Percentiles rank a stretch among this genome's conserved stretches.
Conservation (phyloP, 1,140 invertebrate genomes). For the Galleria mellonella region DNA sequence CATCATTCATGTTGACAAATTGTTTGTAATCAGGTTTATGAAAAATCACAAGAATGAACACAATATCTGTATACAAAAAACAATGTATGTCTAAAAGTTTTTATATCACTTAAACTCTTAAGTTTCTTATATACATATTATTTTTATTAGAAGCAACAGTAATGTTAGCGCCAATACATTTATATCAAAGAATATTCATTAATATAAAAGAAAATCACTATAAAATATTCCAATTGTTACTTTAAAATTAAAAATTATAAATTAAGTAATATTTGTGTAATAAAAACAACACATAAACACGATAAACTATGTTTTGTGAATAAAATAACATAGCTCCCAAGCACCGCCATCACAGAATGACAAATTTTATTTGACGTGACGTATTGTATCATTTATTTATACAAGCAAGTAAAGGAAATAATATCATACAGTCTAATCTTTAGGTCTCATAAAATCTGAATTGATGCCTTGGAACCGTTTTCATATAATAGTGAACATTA, state of each 20-base stretch:
- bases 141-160: conserved; percentile 40
- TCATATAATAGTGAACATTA: too few relatives aligned
- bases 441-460: too few relatives aligned
- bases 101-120: conserved; percentile 28
- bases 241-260: conserved; percentile 16
- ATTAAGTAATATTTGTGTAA: conserved; percentile 22
- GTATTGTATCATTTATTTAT: too few relatives aligned
- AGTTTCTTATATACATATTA: conserved; percentile 40
- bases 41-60: conserved; percentile 6
- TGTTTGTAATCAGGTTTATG: conserved; percentile 7
- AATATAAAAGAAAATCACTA: conserved; percentile 32
- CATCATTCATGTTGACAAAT: conserved; percentile 63
- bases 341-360: conserved; percentile 46
- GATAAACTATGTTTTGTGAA: conserved; percentile 39
- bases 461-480: too few relatives aligned
- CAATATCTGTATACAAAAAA: conserved; percentile 3
- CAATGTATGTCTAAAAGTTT: conserved; percentile 9
- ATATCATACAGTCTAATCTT: too few relatives aligned
- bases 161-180: conserved; percentile 43
- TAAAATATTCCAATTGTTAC: conserved; percentile 24
- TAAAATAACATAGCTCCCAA: conserved; percentile 52
- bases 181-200: conserved; percentile 15
- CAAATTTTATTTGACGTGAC: too few relatives aligned
- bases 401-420: too few relatives aligned
- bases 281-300: conserved; percentile 18